Evolutionary conservation across 1,140 invertebrate species (phyloP).

Genomic region (Parapsyche elsis): DNA sequence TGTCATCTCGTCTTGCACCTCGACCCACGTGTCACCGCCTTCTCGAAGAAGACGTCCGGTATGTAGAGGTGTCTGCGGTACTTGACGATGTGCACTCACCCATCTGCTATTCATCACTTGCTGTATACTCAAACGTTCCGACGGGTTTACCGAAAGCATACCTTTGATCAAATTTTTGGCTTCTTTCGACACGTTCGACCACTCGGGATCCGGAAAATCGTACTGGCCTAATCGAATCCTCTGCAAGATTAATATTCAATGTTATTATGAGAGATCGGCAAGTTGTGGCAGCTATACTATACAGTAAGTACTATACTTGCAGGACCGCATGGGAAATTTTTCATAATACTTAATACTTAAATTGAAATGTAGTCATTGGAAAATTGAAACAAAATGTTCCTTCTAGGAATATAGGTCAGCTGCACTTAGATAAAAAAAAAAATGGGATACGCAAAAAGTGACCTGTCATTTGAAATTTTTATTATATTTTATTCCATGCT

Average conservation of each 20-base stretch:
- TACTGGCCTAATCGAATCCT: constrained; percentile 96
- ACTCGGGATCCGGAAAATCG: constrained; percentile 96
- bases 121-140: constrained; percentile 88
- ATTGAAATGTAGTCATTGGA: no score
- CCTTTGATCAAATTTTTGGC: constrained; percentile 95
- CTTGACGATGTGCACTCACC: constrained; percentile 77
- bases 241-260: constrained; percentile 57
- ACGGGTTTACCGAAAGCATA: constrained; percentile 93
- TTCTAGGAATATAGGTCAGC: no score
- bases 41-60: constrained; percentile 89
- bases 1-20: constrained; percentile 99
- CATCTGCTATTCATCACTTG: constrained; percentile 70
- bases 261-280: no score
- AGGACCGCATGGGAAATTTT: no score
- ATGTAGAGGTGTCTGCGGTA: constrained; percentile 93
- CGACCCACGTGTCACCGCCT: constrained; percentile 92
- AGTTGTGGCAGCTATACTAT: no score
- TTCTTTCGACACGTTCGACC: constrained; percentile 92
- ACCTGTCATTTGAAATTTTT: no score
- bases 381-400: no score
- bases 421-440: no score
- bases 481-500: no score
- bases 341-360: no score
- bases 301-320: no score
- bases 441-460: no score